Percentiles rank a stretch among this genome's conserved stretches.
Conservation (phyloP, 1,140 invertebrate species). For the Drosophila tropicalis region DNA sequence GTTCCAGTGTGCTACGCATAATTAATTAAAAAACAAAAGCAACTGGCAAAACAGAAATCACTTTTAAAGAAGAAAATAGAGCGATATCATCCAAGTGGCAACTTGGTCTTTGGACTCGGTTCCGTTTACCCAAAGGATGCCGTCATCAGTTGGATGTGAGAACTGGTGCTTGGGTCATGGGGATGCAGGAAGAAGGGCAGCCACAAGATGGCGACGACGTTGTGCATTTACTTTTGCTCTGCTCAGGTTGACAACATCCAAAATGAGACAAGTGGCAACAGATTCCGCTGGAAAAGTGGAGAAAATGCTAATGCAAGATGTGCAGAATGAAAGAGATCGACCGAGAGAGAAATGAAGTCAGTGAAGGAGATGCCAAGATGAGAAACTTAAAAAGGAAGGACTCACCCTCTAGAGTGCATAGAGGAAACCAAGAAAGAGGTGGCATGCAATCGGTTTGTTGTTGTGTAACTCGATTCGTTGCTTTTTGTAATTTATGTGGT, state of each 20-base stretch:
- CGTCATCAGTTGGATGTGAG: conserved; percentile 3
- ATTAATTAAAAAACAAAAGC: conserved; percentile 68
- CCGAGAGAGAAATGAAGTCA: not conserved
- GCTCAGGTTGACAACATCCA: conserved; percentile 51
- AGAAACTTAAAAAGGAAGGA: conserved; percentile 1
- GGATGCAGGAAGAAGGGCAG: not conserved
- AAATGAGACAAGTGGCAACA: conserved; percentile 71
- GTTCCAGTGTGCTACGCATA: conserved; percentile 39
- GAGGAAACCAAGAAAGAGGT: conserved; percentile 22
- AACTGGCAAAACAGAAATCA: conserved; percentile 35
- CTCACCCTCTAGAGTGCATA: not conserved
- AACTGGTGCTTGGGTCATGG: conserved; percentile 12
- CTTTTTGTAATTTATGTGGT: conserved; percentile 74
- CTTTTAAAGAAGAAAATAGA: conserved; percentile 44
- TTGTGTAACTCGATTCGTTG: conserved; percentile 50
- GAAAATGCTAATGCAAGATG: conserved; percentile 60
- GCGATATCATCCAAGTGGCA: conserved; percentile 51
- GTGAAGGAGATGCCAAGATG: conserved; percentile 20
- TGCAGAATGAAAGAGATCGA: not conserved
- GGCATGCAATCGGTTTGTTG: conserved; percentile 52
- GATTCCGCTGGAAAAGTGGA: conserved; percentile 29
- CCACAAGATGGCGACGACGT: conserved; percentile 47
- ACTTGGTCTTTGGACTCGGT: conserved; percentile 29
- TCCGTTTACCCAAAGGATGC: not conserved
- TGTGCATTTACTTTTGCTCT: conserved; percentile 52